Evolutionary conservation across 2,888 invertebrate genomes (phyloP).

Genomic region (Stenodema calcarata): DNA sequence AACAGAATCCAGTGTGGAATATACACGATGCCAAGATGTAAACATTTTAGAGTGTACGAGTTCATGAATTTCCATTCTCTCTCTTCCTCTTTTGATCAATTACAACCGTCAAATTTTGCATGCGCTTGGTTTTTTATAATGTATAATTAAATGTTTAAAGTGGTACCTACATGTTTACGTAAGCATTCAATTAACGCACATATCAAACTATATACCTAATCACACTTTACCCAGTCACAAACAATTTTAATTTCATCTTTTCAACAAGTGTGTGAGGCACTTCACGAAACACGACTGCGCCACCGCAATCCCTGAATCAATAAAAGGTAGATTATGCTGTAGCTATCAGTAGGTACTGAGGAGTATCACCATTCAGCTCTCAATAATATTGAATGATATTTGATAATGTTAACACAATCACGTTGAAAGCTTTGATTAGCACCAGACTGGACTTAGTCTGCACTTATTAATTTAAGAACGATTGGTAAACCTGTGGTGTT

Average conservation of each 20-base stretch:
- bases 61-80: not conserved
- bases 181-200: not conserved
- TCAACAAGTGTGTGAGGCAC: not conserved
- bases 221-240: not conserved
- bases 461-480: too few relatives aligned
- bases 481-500: too few relatives aligned
- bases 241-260: not conserved
- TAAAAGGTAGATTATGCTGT: not conserved
- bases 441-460: too few relatives aligned
- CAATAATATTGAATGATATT: too few relatives aligned
- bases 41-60: too few relatives aligned
- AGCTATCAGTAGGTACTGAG: not conserved
- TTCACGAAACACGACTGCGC: not conserved
- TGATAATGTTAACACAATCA: too few relatives aligned
- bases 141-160: too few relatives aligned
- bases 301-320: not conserved
- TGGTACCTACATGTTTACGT: not conserved
- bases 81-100: not conserved
- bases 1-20: too few relatives aligned
- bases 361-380: too few relatives aligned
- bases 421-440: too few relatives aligned
- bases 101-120: not conserved
- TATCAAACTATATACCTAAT: not conserved
- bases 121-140: not conserved
- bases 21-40: too few relatives aligned